A percentile compares a stretch with the other conserved stretches of the same genome.
Conservation (phyloP, 2,113 vertebrate species). For the Tangachromis dhanisi region DNA sequence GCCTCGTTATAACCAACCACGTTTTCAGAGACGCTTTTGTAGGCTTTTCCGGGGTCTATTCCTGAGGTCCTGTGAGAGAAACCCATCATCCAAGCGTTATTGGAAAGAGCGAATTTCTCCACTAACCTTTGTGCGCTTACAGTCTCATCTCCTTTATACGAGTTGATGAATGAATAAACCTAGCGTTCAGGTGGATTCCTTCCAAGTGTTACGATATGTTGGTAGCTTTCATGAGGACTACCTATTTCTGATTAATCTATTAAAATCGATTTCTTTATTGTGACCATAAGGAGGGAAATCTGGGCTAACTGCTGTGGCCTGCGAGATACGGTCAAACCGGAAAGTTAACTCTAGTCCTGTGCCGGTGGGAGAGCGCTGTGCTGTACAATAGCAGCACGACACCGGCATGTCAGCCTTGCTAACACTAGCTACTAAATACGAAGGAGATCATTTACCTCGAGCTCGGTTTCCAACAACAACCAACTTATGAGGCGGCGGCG, state of each 20-base stretch:
- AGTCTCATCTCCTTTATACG: not conserved
- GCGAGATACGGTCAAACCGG: not conserved
- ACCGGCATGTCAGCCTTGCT: not conserved
- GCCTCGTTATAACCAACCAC: not conserved
- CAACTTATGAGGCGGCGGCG: not conserved
- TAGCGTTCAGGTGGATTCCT: not conserved
- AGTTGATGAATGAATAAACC: not conserved
- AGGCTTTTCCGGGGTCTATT: not conserved
- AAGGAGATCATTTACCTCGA: conserved; percentile 1
- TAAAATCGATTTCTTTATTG: not conserved
- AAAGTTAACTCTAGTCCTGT: not conserved
- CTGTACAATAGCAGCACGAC: not conserved
- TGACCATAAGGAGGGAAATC: not conserved
- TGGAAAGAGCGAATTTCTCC: not conserved
- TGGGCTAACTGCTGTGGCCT: conserved; percentile 8
- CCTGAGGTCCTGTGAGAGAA: fast-evolving
- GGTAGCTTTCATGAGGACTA: not conserved
- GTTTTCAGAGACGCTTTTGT: not conserved
- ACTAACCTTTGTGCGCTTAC: not conserved
- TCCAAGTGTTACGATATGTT: not conserved
- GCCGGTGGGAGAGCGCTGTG: not conserved
- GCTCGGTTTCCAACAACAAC: conserved; percentile 1
- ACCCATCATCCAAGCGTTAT: not conserved
- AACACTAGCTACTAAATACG: not conserved
- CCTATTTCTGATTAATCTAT: not conserved